phyloP scores from a whole-genome alignment of 1,140 invertebrate species.

The Copidosoma floridanum region DNA sequence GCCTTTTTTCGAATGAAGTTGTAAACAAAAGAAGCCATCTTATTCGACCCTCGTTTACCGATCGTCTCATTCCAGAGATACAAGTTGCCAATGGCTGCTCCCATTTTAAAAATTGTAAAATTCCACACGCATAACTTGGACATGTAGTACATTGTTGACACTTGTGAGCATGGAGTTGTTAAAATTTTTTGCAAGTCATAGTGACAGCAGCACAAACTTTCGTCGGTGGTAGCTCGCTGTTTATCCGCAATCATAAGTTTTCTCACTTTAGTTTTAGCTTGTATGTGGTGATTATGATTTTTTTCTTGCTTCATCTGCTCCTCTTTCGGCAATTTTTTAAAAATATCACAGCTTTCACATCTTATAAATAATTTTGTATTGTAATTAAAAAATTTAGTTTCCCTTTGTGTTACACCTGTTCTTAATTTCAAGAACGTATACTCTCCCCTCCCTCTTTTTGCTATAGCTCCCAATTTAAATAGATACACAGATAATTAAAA shows the following conservation, averaged over 20 bases:
- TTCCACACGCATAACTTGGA: conserved; percentile 5
- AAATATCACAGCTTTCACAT: conserved; percentile 3
- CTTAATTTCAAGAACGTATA: too few species aligned
- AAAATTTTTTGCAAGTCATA: conserved; percentile 14
- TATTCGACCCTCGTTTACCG: background rate
- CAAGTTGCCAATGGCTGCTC: background rate
- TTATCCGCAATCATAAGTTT: background rate
- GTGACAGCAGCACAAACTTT: background rate
- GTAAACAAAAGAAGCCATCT: background rate
- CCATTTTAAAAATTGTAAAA: conserved; percentile 7
- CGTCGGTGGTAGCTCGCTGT: background rate
- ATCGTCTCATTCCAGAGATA: conserved; percentile 1
- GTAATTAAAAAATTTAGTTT: too few species aligned
- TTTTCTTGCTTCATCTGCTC: background rate
- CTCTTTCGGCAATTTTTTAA: background rate
- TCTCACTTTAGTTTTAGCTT: background rate
- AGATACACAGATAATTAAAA: too few species aligned
- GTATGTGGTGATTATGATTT: background rate
- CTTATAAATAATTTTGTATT: too few species aligned
- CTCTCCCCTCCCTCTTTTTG: too few species aligned
- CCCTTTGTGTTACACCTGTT: too few species aligned
- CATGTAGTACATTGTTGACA: conserved; percentile 5
- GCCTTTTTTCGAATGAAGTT: background rate
- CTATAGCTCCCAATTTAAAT: too few species aligned
- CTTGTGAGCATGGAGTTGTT: background rate